phyloP scores from a whole-genome alignment of 2,113 vertebrate genomes.

The Sterrhoptilus dennistouni region DNA sequence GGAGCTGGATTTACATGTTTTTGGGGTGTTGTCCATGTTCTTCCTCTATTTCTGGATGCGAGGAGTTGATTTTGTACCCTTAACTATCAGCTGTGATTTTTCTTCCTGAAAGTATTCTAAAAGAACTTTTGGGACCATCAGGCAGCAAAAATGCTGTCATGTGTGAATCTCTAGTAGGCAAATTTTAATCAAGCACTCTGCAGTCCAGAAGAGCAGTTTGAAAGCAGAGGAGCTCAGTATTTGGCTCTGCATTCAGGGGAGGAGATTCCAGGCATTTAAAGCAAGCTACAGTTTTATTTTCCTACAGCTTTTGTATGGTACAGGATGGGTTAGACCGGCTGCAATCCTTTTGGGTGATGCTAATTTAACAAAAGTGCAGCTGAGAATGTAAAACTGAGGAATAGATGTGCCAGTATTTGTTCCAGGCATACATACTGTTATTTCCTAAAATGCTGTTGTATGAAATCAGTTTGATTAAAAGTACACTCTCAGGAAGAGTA shows the following conservation, averaged over 20 bases:
- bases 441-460: background rate
- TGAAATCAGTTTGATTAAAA: background rate
- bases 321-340: background rate
- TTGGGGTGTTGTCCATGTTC: fast-evolving
- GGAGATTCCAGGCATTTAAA: slow-evolving; percentile 23
- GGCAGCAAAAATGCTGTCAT: background rate
- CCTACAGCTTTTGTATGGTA: background rate
- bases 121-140: background rate
- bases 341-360: background rate
- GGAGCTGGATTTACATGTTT: background rate
- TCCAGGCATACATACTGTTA: background rate
- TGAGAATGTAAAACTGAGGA: background rate
- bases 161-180: background rate
- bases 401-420: background rate
- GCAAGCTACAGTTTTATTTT: background rate
- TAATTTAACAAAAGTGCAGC: slow-evolving; percentile 8
- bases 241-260: slow-evolving; percentile 5
- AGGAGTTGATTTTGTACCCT: background rate
- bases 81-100: background rate
- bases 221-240: background rate
- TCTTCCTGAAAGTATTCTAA: background rate
- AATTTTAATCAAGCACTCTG: slow-evolving; percentile 34
- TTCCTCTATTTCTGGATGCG: background rate
- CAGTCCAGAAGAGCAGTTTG: slow-evolving; percentile 37
- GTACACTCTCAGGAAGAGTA: background rate